Conservation (phyloP, 2,888 invertebrate species). For the Apamea monoglypha region DNA sequence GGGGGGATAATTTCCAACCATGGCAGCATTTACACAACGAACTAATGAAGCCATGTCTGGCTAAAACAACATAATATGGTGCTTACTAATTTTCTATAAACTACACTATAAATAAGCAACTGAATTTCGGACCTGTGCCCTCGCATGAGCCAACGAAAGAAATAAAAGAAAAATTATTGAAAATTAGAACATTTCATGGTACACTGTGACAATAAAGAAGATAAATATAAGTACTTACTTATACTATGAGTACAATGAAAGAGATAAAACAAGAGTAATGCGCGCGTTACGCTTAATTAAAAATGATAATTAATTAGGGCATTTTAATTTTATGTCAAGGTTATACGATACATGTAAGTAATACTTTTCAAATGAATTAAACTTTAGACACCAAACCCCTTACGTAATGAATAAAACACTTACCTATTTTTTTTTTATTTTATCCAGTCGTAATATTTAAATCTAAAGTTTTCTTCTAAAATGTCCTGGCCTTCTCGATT, state of each 20-base stretch:
- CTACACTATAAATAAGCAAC: not conserved
- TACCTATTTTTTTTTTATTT: constrained; percentile 23
- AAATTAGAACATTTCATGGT: not conserved
- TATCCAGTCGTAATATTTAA: not conserved
- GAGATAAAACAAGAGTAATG: not conserved
- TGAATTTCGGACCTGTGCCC: not conserved
- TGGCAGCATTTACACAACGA: not conserved
- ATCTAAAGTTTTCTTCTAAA: not conserved
- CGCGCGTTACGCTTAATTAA: constrained; percentile 3
- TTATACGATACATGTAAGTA: constrained; percentile 52
- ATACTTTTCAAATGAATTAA: constrained; percentile 5
- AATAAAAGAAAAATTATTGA: not conserved
- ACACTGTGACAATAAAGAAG: not conserved
- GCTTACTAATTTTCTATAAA: not conserved
- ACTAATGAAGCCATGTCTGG: not conserved
- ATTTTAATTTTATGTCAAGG: constrained; percentile 75
- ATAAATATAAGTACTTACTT: not conserved
- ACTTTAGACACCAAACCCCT: not conserved
- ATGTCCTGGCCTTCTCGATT: constrained; percentile 22
- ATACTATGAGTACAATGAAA: not conserved
- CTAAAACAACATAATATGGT: not conserved
- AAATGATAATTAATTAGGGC: not conserved
- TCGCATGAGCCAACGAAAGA: not conserved
- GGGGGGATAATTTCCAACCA: not conserved
- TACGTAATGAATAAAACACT: not conserved